Base-by-base conservation (phyloP, 2,888 invertebrate genomes). In the Ommatoiulus sabulosus region DNA sequence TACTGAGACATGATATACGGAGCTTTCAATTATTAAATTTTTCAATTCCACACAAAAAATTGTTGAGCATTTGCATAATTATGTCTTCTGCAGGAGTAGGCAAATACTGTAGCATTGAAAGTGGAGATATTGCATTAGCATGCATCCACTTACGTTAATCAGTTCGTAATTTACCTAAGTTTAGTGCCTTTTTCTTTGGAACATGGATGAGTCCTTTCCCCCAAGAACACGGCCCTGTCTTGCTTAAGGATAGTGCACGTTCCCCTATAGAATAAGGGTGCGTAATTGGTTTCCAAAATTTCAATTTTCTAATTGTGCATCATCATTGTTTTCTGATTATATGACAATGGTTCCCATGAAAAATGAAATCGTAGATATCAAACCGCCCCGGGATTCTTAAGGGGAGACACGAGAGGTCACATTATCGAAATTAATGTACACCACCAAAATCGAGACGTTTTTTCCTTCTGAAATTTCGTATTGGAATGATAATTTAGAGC, bases 251-350 rank as follows among this genome's bases (percentile, higher is more conserved):
- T 20, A 15, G 20, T 63, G 48, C 63, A 63, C 5, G 20, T 63
- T 63, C 57, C 57, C 57, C 17, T 48, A 46, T 46, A 57, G 57
- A 57, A 57, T 12, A 57, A 17, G 63, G 20, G 63, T 20, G 20
- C 63, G n/a, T 63, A 63, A 63, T 63, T 63, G 63, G 63, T 63
- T 63, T 63, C 63, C 20, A 63, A 63, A 63, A 63, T n/a, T 20
- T 15, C 63, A 63, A 63, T 63, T 63, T 63, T 8, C 15, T 63
- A 63, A 63, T 63, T 63, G 63, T 63, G 63, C 63, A 63, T 3
- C 63, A 63, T 63, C 63, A 63, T 63, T 63, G 63, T 63, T 63
- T 63, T 20, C 63, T 63, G 10, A 63, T 63, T 63, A 63, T 6
- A 63, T 6, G 20, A 63, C 20, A 63, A 20, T 57, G 63, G 63